Conservation (phyloP, 2,797 vertebrate species). For the Hoplostethus atlanticus region DNA sequence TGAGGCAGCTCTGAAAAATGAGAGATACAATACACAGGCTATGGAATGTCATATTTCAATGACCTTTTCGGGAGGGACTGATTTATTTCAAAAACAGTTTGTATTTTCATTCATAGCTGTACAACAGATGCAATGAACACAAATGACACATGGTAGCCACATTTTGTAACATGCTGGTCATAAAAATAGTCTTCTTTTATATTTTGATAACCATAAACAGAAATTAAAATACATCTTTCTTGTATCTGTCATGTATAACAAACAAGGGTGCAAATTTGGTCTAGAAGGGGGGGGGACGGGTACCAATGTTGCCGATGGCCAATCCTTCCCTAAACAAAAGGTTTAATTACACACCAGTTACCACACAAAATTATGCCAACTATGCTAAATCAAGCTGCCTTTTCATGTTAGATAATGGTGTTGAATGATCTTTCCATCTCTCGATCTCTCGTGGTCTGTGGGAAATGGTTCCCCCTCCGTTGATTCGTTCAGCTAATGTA, state of each 20-base stretch:
- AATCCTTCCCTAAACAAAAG: too few species aligned
- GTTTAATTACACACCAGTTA: too few species aligned
- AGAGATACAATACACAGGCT: constrained; percentile 10
- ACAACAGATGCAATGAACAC: constrained; percentile 74
- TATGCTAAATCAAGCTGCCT: too few species aligned
- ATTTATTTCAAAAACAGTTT: constrained; percentile 77
- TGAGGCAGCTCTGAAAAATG: constrained; percentile 4
- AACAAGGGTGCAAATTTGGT: too few species aligned
- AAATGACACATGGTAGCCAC: constrained; percentile 68
- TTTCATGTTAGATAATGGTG: too few species aligned
- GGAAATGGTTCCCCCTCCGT: too few species aligned
- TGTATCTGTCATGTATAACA: constrained; percentile 6
- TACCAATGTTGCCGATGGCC: too few species aligned
- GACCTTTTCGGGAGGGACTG: constrained; percentile 26
- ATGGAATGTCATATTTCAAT: constrained; percentile 6
- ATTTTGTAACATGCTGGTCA: constrained; percentile 72
- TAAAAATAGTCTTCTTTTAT: constrained; percentile 64
- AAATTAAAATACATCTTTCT: constrained; percentile 48
- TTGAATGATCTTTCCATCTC: too few species aligned
- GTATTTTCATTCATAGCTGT: constrained; percentile 60
- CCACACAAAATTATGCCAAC: too few species aligned
- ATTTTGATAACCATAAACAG: constrained; percentile 49
- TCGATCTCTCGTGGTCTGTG: too few species aligned
- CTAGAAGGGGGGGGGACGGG: too few species aligned
- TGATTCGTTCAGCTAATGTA: too few species aligned